A percentile compares a stretch with the other conserved stretches of the same genome.
phyloP scores from a whole-genome alignment of 2,113 vertebrate genomes.

The Columbina picui region DNA sequence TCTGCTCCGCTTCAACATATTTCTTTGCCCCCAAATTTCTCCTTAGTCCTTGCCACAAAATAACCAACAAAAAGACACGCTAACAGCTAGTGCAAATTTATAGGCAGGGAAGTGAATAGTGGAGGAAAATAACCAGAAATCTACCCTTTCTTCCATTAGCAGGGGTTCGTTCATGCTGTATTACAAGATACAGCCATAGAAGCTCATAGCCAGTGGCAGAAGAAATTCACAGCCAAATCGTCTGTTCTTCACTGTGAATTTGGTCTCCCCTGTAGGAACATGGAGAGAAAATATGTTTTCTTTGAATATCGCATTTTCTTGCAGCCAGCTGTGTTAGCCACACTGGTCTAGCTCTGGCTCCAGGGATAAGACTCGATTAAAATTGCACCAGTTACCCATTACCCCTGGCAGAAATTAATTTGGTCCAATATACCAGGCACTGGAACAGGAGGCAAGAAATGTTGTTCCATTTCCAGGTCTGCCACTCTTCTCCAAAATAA shows the following conservation, averaged over 20 bases:
- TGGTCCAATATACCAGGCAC: neutral
- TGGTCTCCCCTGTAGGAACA: neutral
- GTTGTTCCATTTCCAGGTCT: neutral
- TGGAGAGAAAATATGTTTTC: neutral
- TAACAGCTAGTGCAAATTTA: neutral
- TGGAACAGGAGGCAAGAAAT: neutral
- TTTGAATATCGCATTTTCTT: neutral
- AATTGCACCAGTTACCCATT: neutral
- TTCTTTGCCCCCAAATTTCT: neutral
- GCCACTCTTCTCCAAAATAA: neutral
- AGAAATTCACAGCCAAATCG: fast-evolving
- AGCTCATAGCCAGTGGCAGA: neutral
- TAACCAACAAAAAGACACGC: fast-evolving
- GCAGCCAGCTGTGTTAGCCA: neutral
- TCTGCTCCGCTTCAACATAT: neutral
- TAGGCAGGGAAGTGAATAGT: neutral
- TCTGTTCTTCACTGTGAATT: neutral
- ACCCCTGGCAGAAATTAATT: neutral
- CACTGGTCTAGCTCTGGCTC: neutral
- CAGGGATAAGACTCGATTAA: neutral
- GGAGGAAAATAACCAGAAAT: neutral
- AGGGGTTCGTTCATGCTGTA: neutral
- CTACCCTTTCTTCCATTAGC: neutral
- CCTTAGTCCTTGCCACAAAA: neutral
- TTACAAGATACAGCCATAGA: neutral